Base-by-base conservation (phyloP, 2,113 vertebrate species). In the Plestiodon gilberti region DNA sequence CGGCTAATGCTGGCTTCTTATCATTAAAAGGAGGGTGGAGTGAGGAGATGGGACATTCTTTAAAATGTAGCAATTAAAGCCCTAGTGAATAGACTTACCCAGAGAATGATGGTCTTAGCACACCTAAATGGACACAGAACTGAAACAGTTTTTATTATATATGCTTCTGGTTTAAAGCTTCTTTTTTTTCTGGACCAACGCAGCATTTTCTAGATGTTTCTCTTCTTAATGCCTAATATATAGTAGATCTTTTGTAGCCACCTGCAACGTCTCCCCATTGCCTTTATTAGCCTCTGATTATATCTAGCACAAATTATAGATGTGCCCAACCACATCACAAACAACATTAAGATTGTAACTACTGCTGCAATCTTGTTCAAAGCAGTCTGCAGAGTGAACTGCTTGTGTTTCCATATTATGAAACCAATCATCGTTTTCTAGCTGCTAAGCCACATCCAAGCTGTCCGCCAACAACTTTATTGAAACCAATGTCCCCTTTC, bases 1-100 rank as follows among this genome's bases (percentile, higher is more conserved):
- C 91, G 92, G 96, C 95, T 88, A 95, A 96, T 93, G 96, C 96
- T 96, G 96, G 91, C 95, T 97, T 94, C 96, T 96, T 95, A 95
- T 96, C 65, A 1, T 93, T 91, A 93, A 91, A 92, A 88, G 88
- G 20, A 40, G 22, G 85, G 33, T 83, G 71, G 83, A 62, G 25
- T 17, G 17, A 40, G 52, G 20, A 25, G 64, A 43, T 18, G 23
- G 4, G 52, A 23, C 85, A 96, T 95, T 94, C 90, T 94, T 93
- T 90, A 90, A 94, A 94, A 93, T 93, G 89, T 94, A 93, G 94
- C 94, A 96, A 95, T 95, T 95, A 94, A 95, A 96, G 83, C 91
- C 95, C 92, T 92, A 89, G 85, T 89, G 95, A 95, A 96, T 92
- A 92, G 94, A 95, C 94, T 92, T 94, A 90, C 88, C 94, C 90